Conservation (phyloP, 2,113 vertebrate genomes). For the Tricholaema leucomelas region DNA sequence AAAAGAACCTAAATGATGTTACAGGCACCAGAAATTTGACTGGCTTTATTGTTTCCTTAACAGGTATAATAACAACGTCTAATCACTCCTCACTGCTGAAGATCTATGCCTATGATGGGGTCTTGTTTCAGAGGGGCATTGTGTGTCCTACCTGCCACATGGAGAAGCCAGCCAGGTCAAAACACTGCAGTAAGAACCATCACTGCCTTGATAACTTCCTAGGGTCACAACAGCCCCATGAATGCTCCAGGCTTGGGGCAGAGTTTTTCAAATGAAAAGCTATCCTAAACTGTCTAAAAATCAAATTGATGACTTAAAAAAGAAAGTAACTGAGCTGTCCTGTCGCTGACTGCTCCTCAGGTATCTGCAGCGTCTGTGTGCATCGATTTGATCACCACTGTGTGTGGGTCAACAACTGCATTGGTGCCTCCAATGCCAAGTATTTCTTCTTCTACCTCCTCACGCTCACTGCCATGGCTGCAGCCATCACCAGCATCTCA, state of each 20-base stretch:
- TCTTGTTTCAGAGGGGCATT: constrained; percentile 80
- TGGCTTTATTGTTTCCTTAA: background rate
- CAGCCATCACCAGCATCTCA: constrained; percentile 70
- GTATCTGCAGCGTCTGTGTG: constrained; percentile 85
- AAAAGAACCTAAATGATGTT: background rate
- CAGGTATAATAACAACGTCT: constrained; percentile 86
- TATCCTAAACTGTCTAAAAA: background rate
- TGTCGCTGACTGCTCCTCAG: constrained; percentile 54
- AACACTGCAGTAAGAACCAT: constrained; percentile 87
- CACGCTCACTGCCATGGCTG: constrained; percentile 77
- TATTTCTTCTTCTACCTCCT: constrained; percentile 90
- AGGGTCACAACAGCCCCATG: no score
- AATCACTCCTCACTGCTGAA: constrained; percentile 74
- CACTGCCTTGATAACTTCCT: background rate
- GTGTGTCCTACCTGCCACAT: constrained; percentile 83
- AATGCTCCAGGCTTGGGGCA: no score
- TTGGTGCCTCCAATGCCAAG: constrained; percentile 84
- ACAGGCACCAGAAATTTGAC: background rate
- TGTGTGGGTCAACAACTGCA: constrained; percentile 96
- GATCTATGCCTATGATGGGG: constrained; percentile 84
- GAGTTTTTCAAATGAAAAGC: background rate
- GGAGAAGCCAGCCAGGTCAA: constrained; percentile 91
- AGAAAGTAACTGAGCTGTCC: no score
- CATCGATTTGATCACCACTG: constrained; percentile 98
- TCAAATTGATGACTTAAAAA: background rate